phyloP scores from a whole-genome alignment of 2,888 invertebrate genomes.

The Cerastis rubricosa region DNA sequence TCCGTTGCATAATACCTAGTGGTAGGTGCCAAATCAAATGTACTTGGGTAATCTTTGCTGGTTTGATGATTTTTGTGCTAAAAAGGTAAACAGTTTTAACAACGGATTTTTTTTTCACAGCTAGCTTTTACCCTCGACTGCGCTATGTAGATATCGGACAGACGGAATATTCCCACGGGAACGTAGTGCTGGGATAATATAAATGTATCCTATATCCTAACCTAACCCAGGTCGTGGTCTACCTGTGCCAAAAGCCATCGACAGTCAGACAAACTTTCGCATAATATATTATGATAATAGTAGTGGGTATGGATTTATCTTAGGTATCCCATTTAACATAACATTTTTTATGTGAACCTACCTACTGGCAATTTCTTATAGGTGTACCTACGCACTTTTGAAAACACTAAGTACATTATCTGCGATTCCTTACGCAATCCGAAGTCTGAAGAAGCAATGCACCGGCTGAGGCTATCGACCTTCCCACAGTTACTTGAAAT shows the following conservation, averaged over 20 bases:
- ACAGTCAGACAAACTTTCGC: neutral
- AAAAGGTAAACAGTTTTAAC: neutral
- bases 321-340: neutral
- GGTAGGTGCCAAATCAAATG: neutral
- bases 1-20: neutral
- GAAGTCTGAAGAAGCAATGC: constrained; percentile 83
- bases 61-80: constrained; percentile 5
- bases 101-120: neutral
- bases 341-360: neutral
- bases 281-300: neutral
- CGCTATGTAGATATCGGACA: neutral
- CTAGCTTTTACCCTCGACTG: neutral
- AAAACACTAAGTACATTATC: constrained; percentile 56
- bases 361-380: neutral
- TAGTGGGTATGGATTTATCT: neutral
- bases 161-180: neutral
- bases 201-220: neutral
- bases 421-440: constrained; percentile 83
- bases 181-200: neutral
- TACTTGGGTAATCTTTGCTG: neutral
- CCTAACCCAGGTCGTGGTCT: neutral
- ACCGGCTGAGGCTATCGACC: constrained; percentile 88
- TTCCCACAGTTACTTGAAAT: constrained; percentile 88
- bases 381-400: neutral
- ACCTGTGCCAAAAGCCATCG: neutral